These are phyloP conservation scores for Moxostoma hubbsi DNA, from an alignment of 2,797 vertebrate species.

Conservation along the genomic window DNA sequence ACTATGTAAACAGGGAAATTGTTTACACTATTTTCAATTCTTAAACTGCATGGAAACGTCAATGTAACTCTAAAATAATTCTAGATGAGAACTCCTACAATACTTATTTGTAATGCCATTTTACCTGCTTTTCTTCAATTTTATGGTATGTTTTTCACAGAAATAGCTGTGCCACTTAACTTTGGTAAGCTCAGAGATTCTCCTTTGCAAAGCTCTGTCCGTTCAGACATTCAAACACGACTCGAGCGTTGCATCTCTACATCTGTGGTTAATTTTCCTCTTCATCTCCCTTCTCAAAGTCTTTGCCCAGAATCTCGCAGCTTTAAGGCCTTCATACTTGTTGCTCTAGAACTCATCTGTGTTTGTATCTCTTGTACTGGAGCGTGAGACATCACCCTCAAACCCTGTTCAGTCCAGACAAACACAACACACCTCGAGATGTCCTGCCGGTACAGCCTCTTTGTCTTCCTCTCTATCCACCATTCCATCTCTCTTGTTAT, in stretches of 20 bases:
- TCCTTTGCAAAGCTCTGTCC: not conserved
- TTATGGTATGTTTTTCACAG: not conserved
- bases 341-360: slow-evolving; percentile 1
- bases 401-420: not conserved
- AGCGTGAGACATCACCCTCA: not conserved
- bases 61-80: too few relatives aligned
- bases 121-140: too few relatives aligned
- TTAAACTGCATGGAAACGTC: too few relatives aligned
- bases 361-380: not conserved
- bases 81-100: too few relatives aligned
- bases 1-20: too few relatives aligned
- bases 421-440: not conserved
- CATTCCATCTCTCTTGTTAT: slow-evolving; percentile 49
- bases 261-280: slow-evolving; percentile 1
- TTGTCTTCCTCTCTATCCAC: slow-evolving; percentile 45
- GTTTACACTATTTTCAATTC: too few relatives aligned
- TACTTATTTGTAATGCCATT: too few relatives aligned
- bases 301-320: not conserved
- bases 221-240: not conserved
- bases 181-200: not conserved
- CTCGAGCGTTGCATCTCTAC: not conserved
- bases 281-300: not conserved
- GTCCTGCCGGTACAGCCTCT: slow-evolving; percentile 16
- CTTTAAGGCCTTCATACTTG: not conserved
- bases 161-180: not conserved